Evolutionary conservation across 2,888 invertebrate genomes (phyloP).

Genomic region (Nephrotoma flavescens): DNA sequence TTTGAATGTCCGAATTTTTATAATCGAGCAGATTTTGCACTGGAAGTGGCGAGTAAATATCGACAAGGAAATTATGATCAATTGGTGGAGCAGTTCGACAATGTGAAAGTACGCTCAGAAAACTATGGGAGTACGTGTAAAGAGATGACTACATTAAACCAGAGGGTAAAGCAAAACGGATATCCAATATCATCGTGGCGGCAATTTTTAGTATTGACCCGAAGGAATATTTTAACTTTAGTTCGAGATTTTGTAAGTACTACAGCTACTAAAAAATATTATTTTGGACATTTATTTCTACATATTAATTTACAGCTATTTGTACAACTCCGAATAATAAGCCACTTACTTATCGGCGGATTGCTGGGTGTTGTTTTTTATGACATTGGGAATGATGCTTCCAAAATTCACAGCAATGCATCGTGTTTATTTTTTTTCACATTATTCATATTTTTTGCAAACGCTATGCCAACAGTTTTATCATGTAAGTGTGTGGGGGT

Average conservation of each 20-base stretch:
- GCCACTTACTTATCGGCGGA: slow-evolving; percentile 65
- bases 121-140: neutral
- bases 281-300: neutral
- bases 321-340: slow-evolving; percentile 48
- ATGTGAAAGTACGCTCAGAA: neutral
- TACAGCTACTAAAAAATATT: too few relatives aligned
- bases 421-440: slow-evolving; percentile 79
- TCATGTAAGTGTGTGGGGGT: slow-evolving; percentile 54
- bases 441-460: slow-evolving; percentile 85
- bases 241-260: slow-evolving; percentile 31
- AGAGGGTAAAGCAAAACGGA: slow-evolving; percentile 7
- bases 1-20: slow-evolving; percentile 73
- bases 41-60: slow-evolving; percentile 47
- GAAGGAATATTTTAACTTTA: slow-evolving; percentile 31
- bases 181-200: slow-evolving; percentile 25
- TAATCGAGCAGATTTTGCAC: slow-evolving; percentile 71
- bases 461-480: slow-evolving; percentile 76
- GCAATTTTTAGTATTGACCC: slow-evolving; percentile 35
- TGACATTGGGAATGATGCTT: slow-evolving; percentile 70
- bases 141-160: neutral
- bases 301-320: slow-evolving; percentile 18
- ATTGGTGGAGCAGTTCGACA: slow-evolving; percentile 16
- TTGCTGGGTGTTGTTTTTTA: slow-evolving; percentile 71
- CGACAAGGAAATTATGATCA: slow-evolving; percentile 33
- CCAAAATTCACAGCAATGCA: slow-evolving; percentile 66